These are phyloP conservation scores for Phrynosoma platyrhinos DNA, from an alignment of 2,113 vertebrate species.

Conservation along the genomic window DNA sequence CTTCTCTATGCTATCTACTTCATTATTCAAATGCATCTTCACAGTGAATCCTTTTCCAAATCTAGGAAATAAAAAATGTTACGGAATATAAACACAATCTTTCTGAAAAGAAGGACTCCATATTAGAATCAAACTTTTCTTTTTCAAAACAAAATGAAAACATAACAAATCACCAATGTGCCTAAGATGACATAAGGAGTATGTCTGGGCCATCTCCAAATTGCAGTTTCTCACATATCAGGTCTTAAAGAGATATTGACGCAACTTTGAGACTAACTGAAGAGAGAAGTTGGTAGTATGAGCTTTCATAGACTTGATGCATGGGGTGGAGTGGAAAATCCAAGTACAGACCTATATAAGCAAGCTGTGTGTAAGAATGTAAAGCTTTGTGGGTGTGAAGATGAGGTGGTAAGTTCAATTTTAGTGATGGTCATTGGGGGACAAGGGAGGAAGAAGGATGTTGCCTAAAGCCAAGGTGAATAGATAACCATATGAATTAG, in stretches of 20 bases:
- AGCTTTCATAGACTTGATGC: too few relatives aligned
- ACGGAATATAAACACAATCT: conserved; percentile 1
- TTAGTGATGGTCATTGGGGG: too few relatives aligned
- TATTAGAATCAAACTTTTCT: neutral
- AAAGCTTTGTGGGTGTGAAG: too few relatives aligned
- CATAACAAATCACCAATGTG: neutral
- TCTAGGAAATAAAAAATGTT: conserved; percentile 72
- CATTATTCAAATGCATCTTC: conserved; percentile 91
- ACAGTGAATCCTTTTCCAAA: conserved; percentile 98
- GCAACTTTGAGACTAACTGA: too few relatives aligned
- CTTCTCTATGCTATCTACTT: conserved; percentile 76
- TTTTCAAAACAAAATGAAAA: conserved; percentile 40
- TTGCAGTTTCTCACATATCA: neutral
- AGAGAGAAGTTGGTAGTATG: too few relatives aligned
- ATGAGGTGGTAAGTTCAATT: too few relatives aligned
- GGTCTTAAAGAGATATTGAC: neutral
- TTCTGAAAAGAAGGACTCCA: neutral
- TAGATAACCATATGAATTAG: too few relatives aligned
- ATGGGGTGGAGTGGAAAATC: too few relatives aligned
- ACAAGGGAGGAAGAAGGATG: too few relatives aligned
- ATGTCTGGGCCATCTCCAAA: neutral
- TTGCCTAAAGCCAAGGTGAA: too few relatives aligned
- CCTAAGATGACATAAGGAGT: neutral
- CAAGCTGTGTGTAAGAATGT: too few relatives aligned
- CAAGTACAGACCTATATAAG: too few relatives aligned